phyloP scores from a whole-genome alignment of 2,113 vertebrate species.

The Calyptomena viridis region DNA sequence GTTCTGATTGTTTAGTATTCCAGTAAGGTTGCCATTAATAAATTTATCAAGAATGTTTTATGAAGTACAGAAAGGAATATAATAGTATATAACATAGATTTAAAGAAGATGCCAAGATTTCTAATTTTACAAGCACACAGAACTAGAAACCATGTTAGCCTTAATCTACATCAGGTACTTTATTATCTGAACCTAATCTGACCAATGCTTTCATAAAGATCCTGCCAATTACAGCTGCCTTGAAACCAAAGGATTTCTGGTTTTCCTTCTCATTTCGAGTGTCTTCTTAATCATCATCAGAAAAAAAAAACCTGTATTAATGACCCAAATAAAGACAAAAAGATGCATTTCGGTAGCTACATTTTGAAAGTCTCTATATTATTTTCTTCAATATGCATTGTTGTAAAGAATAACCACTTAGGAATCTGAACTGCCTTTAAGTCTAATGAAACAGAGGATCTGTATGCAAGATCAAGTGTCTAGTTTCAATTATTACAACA shows the following conservation, averaged over 20 bases:
- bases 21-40: neutral
- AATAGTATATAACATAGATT: neutral
- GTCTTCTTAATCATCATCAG: neutral
- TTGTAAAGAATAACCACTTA: neutral
- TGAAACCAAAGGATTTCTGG: neutral
- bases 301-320: neutral
- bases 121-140: neutral
- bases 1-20: neutral
- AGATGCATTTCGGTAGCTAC: neutral
- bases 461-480: neutral
- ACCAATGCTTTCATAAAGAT: neutral
- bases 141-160: neutral
- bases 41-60: neutral
- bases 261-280: neutral
- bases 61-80: neutral
- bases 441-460: neutral
- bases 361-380: neutral
- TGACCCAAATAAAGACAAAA: neutral
- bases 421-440: neutral
- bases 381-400: neutral
- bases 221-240: neutral
- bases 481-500: slow-evolving; percentile 18
- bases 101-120: neutral
- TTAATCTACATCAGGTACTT: neutral
- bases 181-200: neutral